A percentile compares a stretch with the other conserved stretches of the same genome.
Evolutionary conservation across 2,113 vertebrate genomes (phyloP).

Genomic region (Macquaria australasica): DNA sequence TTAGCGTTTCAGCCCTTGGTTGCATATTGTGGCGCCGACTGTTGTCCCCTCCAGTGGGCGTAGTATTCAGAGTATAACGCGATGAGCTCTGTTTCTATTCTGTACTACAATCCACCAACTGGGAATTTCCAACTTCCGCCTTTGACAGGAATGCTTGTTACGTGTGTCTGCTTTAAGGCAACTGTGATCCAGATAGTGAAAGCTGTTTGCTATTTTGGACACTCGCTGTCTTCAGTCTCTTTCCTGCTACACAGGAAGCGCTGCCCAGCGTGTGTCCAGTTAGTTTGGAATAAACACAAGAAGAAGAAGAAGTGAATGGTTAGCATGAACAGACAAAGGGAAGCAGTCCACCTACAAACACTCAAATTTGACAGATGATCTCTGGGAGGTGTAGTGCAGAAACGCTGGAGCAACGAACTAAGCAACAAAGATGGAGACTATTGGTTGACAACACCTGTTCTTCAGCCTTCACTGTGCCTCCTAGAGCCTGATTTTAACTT

Average conservation of each 20-base stretch:
- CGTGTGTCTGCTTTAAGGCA: neutral
- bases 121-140: constrained; percentile 24
- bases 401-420: neutral
- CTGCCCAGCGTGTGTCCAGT: neutral
- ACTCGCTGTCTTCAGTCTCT: neutral
- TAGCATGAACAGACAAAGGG: neutral
- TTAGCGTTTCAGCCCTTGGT: too few species aligned
- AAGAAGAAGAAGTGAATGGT: neutral
- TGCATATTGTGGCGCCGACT: too few species aligned
- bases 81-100: too few species aligned
- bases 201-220: neutral
- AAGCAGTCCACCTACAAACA: neutral
- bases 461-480: neutral
- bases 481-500: neutral
- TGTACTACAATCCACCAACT: neutral
- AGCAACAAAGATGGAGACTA: neutral
- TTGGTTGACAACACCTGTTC: neutral
- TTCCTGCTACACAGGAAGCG: constrained; percentile 11
- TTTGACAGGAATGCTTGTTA: constrained; percentile 15
- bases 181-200: constrained; percentile 8
- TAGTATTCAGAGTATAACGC: too few species aligned
- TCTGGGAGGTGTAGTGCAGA: neutral
- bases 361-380: neutral
- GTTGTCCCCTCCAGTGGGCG: too few species aligned
- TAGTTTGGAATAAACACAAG: neutral